Evolutionary conservation across 2,888 invertebrate species (phyloP).

Genomic region (Malacosoma neustria): DNA sequence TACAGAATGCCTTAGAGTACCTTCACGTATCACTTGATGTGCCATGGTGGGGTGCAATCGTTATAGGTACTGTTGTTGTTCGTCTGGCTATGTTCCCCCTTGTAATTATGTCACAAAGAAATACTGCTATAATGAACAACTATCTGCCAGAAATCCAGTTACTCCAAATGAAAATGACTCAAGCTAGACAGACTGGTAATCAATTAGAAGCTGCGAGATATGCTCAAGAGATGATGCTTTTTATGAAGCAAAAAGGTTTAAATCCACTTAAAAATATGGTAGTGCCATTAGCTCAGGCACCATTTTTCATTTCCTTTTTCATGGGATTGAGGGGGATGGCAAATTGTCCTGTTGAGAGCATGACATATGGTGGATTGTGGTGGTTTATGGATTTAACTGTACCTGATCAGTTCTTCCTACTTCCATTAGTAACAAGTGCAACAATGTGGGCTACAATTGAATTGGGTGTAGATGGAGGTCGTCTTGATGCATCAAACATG

Average conservation of each 20-base stretch:
- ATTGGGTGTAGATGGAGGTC: conserved; percentile 84
- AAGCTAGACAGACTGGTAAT: conserved; percentile 90
- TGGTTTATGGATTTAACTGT: conserved; percentile 97
- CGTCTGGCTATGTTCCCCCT: conserved; percentile 88
- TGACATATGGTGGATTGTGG: conserved; percentile 89
- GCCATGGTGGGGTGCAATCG: conserved; percentile 96
- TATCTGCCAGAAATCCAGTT: conserved; percentile 89
- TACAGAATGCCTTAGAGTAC: conserved; percentile 87
- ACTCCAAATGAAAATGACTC: conserved; percentile 88
- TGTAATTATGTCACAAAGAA: conserved; percentile 87
- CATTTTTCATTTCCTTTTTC: conserved; percentile 94
- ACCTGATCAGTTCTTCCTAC: conserved; percentile 89
- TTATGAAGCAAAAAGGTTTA: conserved; percentile 87
- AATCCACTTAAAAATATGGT: conserved; percentile 87
- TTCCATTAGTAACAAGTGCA: conserved; percentile 89
- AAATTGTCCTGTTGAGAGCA: conserved; percentile 91
- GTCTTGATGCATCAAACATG: conserved; percentile 79
- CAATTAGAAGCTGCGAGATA: conserved; percentile 83
- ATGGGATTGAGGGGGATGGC: conserved; percentile 92
- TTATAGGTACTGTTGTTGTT: conserved; percentile 85
- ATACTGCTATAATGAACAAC: conserved; percentile 87
- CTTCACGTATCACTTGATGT: conserved; percentile 86
- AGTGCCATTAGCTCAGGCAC: conserved; percentile 87
- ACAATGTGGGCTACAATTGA: conserved; percentile 90
- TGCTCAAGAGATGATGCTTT: conserved; percentile 84